A percentile compares a stretch with the other conserved stretches of the same genome.
Evolutionary conservation across 2,797 vertebrate genomes (phyloP).

Genomic region (Xenentodon cancila): DNA sequence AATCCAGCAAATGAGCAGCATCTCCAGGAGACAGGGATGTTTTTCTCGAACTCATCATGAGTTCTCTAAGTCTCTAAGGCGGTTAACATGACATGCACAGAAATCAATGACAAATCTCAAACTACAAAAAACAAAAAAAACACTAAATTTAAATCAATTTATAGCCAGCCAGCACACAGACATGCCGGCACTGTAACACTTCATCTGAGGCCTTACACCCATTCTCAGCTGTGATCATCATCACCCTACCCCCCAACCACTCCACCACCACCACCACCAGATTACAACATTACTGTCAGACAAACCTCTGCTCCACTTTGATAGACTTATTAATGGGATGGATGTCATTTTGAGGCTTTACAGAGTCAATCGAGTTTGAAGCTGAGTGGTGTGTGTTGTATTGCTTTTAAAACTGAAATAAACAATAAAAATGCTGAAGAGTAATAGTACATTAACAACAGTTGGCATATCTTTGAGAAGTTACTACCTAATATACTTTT

Average conservation of each 20-base stretch:
- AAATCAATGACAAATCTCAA: constrained; percentile 7
- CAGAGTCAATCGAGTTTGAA: constrained; percentile 48
- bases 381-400: constrained; percentile 28
- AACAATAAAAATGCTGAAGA: constrained; percentile 19
- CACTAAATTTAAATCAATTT: not conserved
- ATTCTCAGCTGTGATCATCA: constrained; percentile 57
- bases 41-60: not conserved
- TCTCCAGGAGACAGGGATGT: not conserved
- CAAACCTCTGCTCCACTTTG: constrained; percentile 40
- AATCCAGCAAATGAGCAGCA: not conserved
- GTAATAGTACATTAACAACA: not conserved
- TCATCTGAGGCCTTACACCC: constrained; percentile 48
- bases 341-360: constrained; percentile 57
- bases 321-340: constrained; percentile 64
- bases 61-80: not conserved
- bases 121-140: not conserved
- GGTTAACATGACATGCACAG: constrained; percentile 3
- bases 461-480: not conserved
- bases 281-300: constrained; percentile 70
- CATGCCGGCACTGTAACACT: constrained; percentile 17
- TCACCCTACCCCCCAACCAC: constrained; percentile 48
- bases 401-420: constrained; percentile 38
- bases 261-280: constrained; percentile 62
- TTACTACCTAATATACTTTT: too few species aligned
- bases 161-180: constrained; percentile 8